phyloP scores from a whole-genome alignment of 2,888 invertebrate species.

The Microplitis deprimator region DNA sequence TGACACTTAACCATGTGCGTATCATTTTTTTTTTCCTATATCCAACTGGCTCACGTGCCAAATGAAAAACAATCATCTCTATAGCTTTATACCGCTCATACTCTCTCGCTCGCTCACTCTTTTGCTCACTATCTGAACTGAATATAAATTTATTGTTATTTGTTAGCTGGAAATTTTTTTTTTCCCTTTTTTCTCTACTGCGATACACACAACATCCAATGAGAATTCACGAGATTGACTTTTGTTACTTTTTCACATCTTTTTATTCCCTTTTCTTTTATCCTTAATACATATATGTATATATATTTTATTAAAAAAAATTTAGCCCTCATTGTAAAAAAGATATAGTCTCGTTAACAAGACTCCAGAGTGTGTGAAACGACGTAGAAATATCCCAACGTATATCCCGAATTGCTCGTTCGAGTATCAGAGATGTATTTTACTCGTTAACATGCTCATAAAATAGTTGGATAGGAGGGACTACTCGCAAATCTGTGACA shows the following conservation, averaged over 20 bases:
- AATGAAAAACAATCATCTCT: conserved; percentile 42
- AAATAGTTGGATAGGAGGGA: neutral
- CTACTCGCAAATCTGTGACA: neutral
- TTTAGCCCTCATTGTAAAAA: conserved; percentile 12
- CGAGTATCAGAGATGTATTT: conserved; percentile 12
- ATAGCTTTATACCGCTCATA: conserved; percentile 14
- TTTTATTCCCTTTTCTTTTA: conserved; percentile 21
- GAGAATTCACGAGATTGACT: conserved; percentile 38
- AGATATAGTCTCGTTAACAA: conserved; percentile 12
- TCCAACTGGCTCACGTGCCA: conserved; percentile 39
- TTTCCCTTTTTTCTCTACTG: neutral
- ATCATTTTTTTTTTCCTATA: conserved; percentile 33
- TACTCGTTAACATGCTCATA: conserved; percentile 15
- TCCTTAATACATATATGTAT: neutral
- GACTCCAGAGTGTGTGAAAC: conserved; percentile 18
- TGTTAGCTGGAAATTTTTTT: conserved; percentile 35
- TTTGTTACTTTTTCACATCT: conserved; percentile 24
- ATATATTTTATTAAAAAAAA: conserved; percentile 5
- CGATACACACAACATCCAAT: neutral
- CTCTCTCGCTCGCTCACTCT: conserved; percentile 12
- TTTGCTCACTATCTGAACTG: conserved; percentile 21
- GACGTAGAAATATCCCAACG: conserved; percentile 25
- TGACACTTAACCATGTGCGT: conserved; percentile 30
- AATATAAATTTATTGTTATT: conserved; percentile 39
- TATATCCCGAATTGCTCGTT: neutral